Evolutionary conservation across 2,113 vertebrate genomes (phyloP).

Genomic region (Otolemur garnettii): DNA sequence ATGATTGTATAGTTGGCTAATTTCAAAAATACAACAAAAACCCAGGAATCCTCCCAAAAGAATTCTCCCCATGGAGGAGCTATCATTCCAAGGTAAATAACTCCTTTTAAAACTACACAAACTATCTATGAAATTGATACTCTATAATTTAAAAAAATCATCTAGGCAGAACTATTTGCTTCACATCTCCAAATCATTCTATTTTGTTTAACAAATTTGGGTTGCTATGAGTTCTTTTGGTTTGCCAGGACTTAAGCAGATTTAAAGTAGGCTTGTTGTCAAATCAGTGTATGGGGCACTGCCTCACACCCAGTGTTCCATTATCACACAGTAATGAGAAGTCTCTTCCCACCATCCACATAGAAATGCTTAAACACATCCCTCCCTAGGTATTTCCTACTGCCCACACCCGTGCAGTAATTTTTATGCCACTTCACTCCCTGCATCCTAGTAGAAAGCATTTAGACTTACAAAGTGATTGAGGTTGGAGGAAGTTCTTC

Average conservation of each 20-base stretch:
- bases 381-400: not conserved
- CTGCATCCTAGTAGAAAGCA: not conserved
- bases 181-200: conserved; percentile 12
- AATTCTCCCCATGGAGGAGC: not conserved
- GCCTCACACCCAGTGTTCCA: not conserved
- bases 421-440: conserved; percentile 1
- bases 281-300: not conserved
- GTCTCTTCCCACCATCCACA: not conserved
- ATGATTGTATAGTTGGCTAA: not conserved
- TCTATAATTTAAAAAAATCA: not conserved
- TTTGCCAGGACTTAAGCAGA: conserved; percentile 39
- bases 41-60: not conserved
- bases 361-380: not conserved
- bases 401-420: not conserved
- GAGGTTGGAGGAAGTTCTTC: conserved; percentile 60
- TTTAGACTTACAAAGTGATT: conserved; percentile 57
- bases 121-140: not conserved
- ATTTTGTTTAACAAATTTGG: conserved; percentile 37
- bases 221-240: not conserved
- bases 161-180: not conserved
- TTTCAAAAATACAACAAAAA: conserved; percentile 35
- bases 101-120: not conserved
- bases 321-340: conserved; percentile 32
- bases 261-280: conserved; percentile 51
- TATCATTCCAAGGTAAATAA: not conserved